These are phyloP conservation scores for Orchesella cincta DNA, from an alignment of 1,140 invertebrate species.

Conservation along the genomic window DNA sequence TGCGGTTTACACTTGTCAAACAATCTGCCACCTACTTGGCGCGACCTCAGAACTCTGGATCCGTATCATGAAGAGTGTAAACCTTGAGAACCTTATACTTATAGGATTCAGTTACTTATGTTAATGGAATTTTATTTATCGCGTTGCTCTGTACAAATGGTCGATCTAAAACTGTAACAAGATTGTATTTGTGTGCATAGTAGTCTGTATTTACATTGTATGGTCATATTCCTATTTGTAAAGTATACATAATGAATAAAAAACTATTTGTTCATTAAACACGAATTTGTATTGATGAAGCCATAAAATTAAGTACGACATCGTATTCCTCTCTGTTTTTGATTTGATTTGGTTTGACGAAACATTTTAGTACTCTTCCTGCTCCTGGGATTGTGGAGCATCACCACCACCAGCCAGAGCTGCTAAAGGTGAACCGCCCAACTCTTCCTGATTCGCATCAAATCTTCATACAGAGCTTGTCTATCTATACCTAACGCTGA, in stretches of 20 bases:
- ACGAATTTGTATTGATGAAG: too few relatives aligned
- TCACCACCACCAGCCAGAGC: too few relatives aligned
- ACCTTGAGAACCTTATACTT: conserved; percentile 57
- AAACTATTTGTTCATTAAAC: too few relatives aligned
- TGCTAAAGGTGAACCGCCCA: neutral
- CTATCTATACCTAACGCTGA: conserved; percentile 4
- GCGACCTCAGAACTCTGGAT: conserved; percentile 85
- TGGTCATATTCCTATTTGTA: neutral
- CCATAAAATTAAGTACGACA: too few relatives aligned
- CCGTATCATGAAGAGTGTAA: conserved; percentile 94
- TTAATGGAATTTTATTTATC: too few relatives aligned
- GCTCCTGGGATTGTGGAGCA: neutral
- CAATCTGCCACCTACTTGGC: conserved; percentile 88
- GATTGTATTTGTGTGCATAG: neutral
- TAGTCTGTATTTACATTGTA: neutral
- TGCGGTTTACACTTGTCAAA: conserved; percentile 84
- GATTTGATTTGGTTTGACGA: too few relatives aligned
- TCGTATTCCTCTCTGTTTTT: too few relatives aligned
- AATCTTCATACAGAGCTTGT: conserved; percentile 15
- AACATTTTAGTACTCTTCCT: neutral
- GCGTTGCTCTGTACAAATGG: too few relatives aligned
- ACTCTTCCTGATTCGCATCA: conserved; percentile 15
- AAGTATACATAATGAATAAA: neutral
- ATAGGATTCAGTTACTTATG: too few relatives aligned
- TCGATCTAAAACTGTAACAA: too few relatives aligned